Percentiles rank a stretch among this genome's conserved stretches.
These are phyloP conservation scores for Magallana angulata DNA, from an alignment of 1,140 invertebrate genomes.

Conservation along the genomic window DNA sequence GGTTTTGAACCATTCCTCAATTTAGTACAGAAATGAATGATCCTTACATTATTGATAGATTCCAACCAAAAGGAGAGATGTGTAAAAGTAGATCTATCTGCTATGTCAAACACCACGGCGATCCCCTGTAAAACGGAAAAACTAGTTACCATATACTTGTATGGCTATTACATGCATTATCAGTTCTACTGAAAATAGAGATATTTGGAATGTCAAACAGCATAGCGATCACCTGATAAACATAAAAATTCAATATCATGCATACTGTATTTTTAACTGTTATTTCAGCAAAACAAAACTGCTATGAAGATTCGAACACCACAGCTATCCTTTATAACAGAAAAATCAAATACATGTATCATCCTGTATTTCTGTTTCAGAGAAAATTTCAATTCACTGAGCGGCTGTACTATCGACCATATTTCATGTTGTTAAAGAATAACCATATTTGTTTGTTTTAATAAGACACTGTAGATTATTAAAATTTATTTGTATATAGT, in stretches of 20 bases:
- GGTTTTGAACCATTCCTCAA: too few species aligned
- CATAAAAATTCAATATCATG: too few species aligned
- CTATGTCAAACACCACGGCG: slow-evolving; percentile 76
- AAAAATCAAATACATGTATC: neutral
- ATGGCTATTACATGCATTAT: neutral
- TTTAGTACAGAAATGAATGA: neutral
- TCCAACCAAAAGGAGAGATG: slow-evolving; percentile 73
- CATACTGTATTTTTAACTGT: too few species aligned
- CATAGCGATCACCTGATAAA: neutral
- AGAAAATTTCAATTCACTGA: too few species aligned
- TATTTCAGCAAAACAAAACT: too few species aligned
- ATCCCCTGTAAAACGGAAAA: slow-evolving; percentile 65
- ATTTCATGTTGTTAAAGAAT: too few species aligned
- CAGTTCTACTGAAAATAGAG: neutral
- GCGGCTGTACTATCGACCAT: too few species aligned
- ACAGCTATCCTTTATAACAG: too few species aligned
- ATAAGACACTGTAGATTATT: too few species aligned
- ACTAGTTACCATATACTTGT: neutral
- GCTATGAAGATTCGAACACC: neutral
- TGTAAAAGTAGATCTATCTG: slow-evolving; percentile 66
- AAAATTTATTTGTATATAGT: too few species aligned
- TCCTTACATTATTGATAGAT: slow-evolving; percentile 70
- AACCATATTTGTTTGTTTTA: too few species aligned
- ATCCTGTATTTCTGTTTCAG: neutral
- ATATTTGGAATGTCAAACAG: neutral